Base-by-base conservation (phyloP, 2,888 invertebrate genomes). In the Agelastica alni region DNA sequence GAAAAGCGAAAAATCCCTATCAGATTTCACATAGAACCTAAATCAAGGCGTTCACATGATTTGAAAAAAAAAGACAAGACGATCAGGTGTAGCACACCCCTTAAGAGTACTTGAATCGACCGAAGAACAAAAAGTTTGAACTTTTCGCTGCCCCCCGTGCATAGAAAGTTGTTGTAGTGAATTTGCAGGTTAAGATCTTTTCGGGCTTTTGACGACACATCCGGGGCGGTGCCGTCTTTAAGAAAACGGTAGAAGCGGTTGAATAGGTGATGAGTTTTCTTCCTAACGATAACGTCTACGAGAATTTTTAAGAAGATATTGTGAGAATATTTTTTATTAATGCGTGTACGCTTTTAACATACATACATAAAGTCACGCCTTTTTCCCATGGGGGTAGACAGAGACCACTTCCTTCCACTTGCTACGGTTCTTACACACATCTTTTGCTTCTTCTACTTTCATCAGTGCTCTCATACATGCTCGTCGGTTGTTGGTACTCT, bases 51-150 rank as follows among this genome's bases (percentile, higher is more conserved):
- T 48, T 57, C 65, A 63, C 64, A 53, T 53, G 64, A 68, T 64
- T 63, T 67, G 62, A 66, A 64, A 59, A 70, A 62, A n/a, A n/a
- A n/a, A n/a, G n/a, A n/a, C n/a, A n/a, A 64, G 63, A 53, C 57
- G 53, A 69, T 71, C 70, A 70, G 70, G 70, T 71, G 71, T 63
- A 70, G 66, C 65, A 69, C 70, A 69, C 70, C 70, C 69, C 68
- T 68, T 46, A 54, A 44, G 31, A 47, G 44, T 61, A 59, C 68
- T 70, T 66, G 61, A 63, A 67, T 63, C 58, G 55, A 55, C 58
- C 47, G 52, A 63, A 61, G 64, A 64, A 67, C 63, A 67, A 67
- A n/a, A 64, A 58, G 59, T 53, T 47, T 57, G 62, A 62, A 65
- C 63, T 63, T 63, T 62, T 59, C 48, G 63, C 59, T 60, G 62